Evolutionary conservation across 2,797 vertebrate genomes (phyloP), one percentile per base, ranked within the genome.

Genomic region (Darevskia mixta): DNA sequence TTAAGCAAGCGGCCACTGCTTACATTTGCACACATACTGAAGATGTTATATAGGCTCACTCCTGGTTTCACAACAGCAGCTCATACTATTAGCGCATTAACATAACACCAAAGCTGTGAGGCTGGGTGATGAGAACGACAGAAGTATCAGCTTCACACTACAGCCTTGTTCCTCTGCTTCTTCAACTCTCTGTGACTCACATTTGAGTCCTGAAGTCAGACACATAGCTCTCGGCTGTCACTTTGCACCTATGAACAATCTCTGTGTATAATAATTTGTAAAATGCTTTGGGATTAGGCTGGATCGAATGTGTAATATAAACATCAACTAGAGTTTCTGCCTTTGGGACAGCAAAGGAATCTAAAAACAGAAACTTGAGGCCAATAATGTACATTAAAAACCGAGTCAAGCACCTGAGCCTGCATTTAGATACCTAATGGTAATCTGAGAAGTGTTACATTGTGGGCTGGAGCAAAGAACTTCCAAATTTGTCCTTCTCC

Each of bases 211-310:
- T 55, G 81, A 80, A 91, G 38, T 29, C 1, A 69, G 41, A 85
- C 73, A 5, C 85, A 2, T 80, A 91, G 80, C 82, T 84, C 79
- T 82, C 77, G 88, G 45, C n/a, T 69, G 8, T 82, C 84, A 89
- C 27, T 81, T 92, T 85, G 8, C 55, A 83, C 67, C 83, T 49
- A 58, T 89, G 64, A 79, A 66, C 79, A 1, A 11, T 86, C 90
- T 89, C 86, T 82, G 38, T 88, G 76, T 76, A 87, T 87, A 61
- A 87, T 83, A 55, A 83, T 82, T 90, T 90, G 80, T 29, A 89
- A 94, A 93, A 76, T 79, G 45, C 43, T 93, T 89, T 91, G 25
- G 38, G 77, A 82, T 94, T 82, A 72, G 77, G 87, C 66, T 87
- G 86, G 85, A 43, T 82, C 85, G 86, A 88, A 89, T 88, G 35